Evolutionary conservation across 1,140 invertebrate species (phyloP), one percentile per base, ranked within the genome.

Genomic region (Druon quercuslanigerum): DNA sequence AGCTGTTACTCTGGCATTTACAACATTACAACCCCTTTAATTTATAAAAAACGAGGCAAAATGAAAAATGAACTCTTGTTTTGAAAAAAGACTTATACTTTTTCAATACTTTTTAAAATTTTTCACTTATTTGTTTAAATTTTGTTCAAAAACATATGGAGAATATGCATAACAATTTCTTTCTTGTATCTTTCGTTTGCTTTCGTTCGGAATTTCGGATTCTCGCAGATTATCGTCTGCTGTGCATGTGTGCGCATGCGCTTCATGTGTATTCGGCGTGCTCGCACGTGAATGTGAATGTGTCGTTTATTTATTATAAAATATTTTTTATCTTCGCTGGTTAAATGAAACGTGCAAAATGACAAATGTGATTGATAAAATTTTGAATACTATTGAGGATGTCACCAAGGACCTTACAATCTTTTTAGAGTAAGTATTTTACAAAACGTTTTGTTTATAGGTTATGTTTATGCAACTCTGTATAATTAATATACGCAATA

Each of bases 371-470:
- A 46, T 88, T 50, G 51, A 79, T 20, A 71, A 76, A 51, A 73
- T 86, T 54, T 56, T 85, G 51, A 74, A 77, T 19, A 71, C 51
- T 0, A 50, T 87, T 4, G 73, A 84, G 13, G 76, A 71, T 51
- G 73, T 72, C 74, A 84, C 86, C 33, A 75, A 72, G 19, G 83
- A 85, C 12, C 70, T 76, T 0, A 81, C 84, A 66, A 73, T 80
- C 74, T 86, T 87, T 78, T 73, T 85, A 17, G 86, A 74, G 87
- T 87, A 76, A 81, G n/a, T 74, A 20, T 72, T 73, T 20, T 66
- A 11, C 12, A 50, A 70, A 50, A 40, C 14, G 17, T 66, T 6
- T 50, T 52, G 11, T 19, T 17, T 52, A 51, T 79, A 60, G 20
- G 73, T n/a, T 76, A 70, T n/a, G 52, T 12, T 40, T 82, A 79